Conservation (phyloP, 2,888 invertebrate genomes). For the Labia minor region DNA sequence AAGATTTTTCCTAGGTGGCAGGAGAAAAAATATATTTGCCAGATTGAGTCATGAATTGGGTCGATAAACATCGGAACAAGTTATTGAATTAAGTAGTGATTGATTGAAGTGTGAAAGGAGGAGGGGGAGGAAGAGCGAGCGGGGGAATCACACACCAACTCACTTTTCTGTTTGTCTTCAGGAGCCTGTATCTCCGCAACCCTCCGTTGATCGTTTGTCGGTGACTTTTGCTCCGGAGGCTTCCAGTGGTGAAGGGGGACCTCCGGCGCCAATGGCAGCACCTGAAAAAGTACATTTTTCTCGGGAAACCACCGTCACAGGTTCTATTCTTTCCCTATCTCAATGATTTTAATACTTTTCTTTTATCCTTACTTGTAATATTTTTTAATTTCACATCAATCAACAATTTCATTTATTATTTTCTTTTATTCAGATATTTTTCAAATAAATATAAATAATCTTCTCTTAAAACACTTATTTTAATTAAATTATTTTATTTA, state of each 20-base stretch:
- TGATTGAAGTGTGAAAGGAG: not conserved
- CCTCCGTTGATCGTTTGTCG: constrained; percentile 57
- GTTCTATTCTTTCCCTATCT: no score
- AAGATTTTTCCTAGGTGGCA: not conserved
- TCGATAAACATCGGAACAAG: constrained; percentile 13
- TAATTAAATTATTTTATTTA: no score
- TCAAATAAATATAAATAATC: constrained; percentile 15
- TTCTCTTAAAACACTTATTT: no score
- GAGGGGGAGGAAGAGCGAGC: not conserved
- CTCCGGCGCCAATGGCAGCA: constrained; percentile 38
- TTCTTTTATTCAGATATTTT: constrained; percentile 15
- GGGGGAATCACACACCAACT: not conserved
- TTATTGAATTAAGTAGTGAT: not conserved
- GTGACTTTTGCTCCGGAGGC: constrained; percentile 56
- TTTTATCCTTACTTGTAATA: constrained; percentile 19
- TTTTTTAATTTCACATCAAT: constrained; percentile 20
- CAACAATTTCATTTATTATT: constrained; percentile 15
- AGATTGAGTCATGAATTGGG: not conserved
- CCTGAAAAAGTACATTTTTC: constrained; percentile 37
- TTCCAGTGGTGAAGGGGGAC: constrained; percentile 28
- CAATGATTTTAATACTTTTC: no score
- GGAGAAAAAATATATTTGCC: constrained; percentile 13
- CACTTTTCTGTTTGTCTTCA: not conserved
- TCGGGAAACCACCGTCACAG: constrained; percentile 25
- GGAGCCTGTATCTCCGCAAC: constrained; percentile 54